Percentiles rank a stretch among this genome's conserved stretches.
These are phyloP conservation scores for Platorchestia sp. DNA, from an alignment of 1,140 invertebrate species.

Conservation along the genomic window DNA sequence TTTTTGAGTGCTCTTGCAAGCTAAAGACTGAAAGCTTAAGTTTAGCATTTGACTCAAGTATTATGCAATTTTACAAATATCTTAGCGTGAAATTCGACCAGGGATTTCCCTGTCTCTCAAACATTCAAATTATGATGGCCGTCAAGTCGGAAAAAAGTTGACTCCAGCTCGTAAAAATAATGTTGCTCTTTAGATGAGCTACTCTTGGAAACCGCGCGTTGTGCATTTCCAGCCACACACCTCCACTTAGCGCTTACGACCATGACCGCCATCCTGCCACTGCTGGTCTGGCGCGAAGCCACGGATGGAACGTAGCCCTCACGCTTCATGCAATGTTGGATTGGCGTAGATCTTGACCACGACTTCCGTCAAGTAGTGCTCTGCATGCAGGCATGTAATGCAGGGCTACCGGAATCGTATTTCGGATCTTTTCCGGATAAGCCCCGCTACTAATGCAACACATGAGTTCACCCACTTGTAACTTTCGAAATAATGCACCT, in stretches of 20 bases:
- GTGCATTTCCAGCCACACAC: neutral
- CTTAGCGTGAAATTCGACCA: neutral
- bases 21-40: neutral
- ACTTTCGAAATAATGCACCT: too few species aligned
- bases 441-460: too few species aligned
- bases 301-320: too few species aligned
- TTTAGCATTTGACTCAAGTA: neutral
- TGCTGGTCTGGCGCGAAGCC: neutral
- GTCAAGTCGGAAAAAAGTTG: neutral
- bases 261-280: neutral
- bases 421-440: too few species aligned
- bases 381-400: too few species aligned
- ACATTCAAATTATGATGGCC: neutral
- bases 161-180: neutral
- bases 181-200: neutral
- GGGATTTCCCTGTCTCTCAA: neutral
- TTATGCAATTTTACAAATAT: neutral
- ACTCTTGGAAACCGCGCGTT: neutral
- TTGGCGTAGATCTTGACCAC: neutral
- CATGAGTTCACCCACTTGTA: too few species aligned
- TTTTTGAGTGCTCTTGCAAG: neutral
- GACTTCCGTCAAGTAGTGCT: neutral
- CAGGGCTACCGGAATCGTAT: too few species aligned
- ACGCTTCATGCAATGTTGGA: neutral
- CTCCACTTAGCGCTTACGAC: neutral